A percentile compares a stretch with the other conserved stretches of the same genome.
These are phyloP conservation scores for Drosophila incognita DNA, from an alignment of 2,888 invertebrate species.

Conservation along the genomic window DNA sequence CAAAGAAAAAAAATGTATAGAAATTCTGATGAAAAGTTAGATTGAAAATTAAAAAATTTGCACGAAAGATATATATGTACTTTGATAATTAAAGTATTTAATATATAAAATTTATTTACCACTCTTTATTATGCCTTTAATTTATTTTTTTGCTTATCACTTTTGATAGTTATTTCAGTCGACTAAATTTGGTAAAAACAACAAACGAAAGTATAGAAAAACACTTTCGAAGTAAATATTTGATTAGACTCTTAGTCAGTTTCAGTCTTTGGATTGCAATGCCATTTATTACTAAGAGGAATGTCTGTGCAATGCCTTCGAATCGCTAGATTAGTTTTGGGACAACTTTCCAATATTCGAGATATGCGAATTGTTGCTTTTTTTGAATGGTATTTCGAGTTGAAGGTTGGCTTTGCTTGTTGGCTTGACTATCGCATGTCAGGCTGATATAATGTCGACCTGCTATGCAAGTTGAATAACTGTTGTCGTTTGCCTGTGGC, in stretches of 20 bases:
- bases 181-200: neutral
- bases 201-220: neutral
- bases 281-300: constrained; percentile 11
- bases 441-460: constrained; percentile 61
- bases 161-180: neutral
- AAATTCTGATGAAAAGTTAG: neutral
- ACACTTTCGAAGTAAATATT: neutral
- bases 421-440: constrained; percentile 61
- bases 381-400: constrained; percentile 23
- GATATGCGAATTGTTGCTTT: constrained; percentile 17
- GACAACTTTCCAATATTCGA: constrained; percentile 18
- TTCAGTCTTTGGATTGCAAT: neutral
- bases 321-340: constrained; percentile 4
- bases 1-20: neutral
- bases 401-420: constrained; percentile 9
- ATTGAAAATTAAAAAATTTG: neutral
- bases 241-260: constrained; percentile 3
- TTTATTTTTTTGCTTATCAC: neutral
- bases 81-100: neutral
- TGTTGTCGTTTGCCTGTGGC: constrained; percentile 62
- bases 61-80: neutral
- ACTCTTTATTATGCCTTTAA: neutral
- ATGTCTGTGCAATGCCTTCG: constrained; percentile 14
- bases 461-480: constrained; percentile 74
- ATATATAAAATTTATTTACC: neutral